phyloP scores from a whole-genome alignment of 2,888 invertebrate genomes.

The Cephus spinipes region DNA sequence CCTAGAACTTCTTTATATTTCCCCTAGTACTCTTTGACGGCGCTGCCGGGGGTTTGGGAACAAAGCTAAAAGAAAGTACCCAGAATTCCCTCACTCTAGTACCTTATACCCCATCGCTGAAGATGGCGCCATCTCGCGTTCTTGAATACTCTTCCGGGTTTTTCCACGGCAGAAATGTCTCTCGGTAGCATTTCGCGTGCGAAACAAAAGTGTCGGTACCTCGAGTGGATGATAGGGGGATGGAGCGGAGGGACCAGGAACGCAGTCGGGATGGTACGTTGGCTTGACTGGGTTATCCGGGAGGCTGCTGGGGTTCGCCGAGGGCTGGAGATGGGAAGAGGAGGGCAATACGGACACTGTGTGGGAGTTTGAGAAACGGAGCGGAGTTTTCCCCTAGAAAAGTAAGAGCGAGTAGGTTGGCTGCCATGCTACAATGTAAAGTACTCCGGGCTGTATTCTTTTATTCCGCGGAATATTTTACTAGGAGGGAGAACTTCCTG shows the following conservation, averaged over 20 bases:
- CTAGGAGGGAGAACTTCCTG: constrained; percentile 1
- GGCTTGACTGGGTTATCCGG: background rate
- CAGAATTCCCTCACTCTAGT: background rate
- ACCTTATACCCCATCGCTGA: background rate
- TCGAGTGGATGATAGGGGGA: background rate
- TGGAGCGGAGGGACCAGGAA: background rate
- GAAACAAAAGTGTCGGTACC: constrained; percentile 5
- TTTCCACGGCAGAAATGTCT: constrained; percentile 1
- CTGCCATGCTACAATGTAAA: constrained; percentile 6
- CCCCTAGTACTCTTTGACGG: background rate
- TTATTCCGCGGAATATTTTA: constrained; percentile 6
- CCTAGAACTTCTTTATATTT: background rate
- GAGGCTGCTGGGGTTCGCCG: background rate
- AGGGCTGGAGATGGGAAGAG: background rate
- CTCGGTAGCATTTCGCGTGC: constrained; percentile 4
- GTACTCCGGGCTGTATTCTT: constrained; percentile 9
- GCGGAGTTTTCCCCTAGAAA: background rate
- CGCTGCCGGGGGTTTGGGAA: background rate
- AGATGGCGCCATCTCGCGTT: background rate
- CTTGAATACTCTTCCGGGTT: constrained; percentile 7
- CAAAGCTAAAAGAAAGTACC: background rate
- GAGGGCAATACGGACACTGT: background rate
- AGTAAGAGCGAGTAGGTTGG: background rate
- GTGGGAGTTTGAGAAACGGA: background rate
- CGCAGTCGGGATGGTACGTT: background rate